Evolutionary conservation across 1,140 invertebrate species (phyloP), one percentile per base, ranked within the genome.

Genomic region (Ditylenchus dipsaci): DNA sequence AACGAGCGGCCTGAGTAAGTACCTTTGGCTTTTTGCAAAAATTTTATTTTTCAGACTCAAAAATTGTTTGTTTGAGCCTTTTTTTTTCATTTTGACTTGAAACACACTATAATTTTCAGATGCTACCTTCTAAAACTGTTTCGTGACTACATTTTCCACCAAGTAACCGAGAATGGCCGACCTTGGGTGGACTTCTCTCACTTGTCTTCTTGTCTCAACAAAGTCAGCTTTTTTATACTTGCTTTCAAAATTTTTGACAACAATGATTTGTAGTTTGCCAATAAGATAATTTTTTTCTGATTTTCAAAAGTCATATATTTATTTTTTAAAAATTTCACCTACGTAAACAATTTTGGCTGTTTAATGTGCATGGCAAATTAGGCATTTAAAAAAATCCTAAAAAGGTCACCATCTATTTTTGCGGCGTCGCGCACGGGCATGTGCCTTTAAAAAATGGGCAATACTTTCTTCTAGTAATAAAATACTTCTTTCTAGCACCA

Each of bases 131-230:
- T 97, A 83, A 97, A 97, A 87, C 85, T 98, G 78, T 97, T 97
- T 86, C 87, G 95, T 72, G 95, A 97, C 86, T 95, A 95, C 84
- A 85, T 97, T 67, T 97, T 97, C 85, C 95, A 98, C 87, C 86
- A 88, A 79, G 90, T 95, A 45, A 90, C 90, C 42, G 89, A 90
- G 72, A 91, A 94, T 83, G 94, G 93, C 30, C 87, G 89, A 65
- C 93, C 95, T 11, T 97, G 92, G 91, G 83, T 97, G 45, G 95
- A 97, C 86, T 89, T 95, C 86, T 90, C 92, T 56, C 95, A 98
- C 83, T 88, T 98, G 68, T 88, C 94, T 19, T 88, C 91, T 79
- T 92, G 90, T 84, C 88, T 98, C 61, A 97, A 97, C 84, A 95
- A 96, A 85, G 87, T 96, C 65, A 91, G 33, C 49, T 59, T 19